phyloP scores from a whole-genome alignment of 2,113 vertebrate genomes.

The Ailurus styani region DNA sequence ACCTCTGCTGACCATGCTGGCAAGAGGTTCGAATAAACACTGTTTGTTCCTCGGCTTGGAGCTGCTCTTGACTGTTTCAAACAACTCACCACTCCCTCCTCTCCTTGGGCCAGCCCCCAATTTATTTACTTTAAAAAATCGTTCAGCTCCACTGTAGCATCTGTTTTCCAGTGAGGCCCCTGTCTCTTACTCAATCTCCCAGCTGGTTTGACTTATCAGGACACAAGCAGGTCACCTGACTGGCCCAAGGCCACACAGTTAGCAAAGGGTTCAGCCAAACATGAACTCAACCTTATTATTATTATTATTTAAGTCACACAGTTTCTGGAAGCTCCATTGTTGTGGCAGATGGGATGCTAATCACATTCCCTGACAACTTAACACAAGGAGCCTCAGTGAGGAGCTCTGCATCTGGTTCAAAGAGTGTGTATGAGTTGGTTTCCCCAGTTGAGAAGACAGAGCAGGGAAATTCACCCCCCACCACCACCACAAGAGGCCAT shows the following conservation, averaged over 20 bases:
- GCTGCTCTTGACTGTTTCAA: background rate
- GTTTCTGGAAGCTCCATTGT: background rate
- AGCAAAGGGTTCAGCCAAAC: background rate
- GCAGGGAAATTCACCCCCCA: too few species aligned
- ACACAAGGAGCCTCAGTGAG: background rate
- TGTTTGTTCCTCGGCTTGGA: background rate
- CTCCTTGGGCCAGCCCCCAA: background rate
- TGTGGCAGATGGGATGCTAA: background rate
- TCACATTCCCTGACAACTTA: background rate
- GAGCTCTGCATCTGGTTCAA: background rate
- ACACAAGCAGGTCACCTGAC: constrained; percentile 21
- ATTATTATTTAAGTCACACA: background rate
- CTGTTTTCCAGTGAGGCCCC: background rate
- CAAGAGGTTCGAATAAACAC: background rate
- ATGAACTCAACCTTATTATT: background rate
- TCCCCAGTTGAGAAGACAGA: background rate
- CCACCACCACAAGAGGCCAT: background rate
- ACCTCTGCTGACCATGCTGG: background rate
- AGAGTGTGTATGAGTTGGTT: background rate
- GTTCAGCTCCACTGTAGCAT: background rate
- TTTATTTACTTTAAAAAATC: constrained; percentile 36
- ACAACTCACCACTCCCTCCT: background rate
- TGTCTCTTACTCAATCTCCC: constrained; percentile 44
- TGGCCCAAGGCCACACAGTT: constrained; percentile 24
- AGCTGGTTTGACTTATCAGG: constrained; percentile 42